Conservation (phyloP, 2,113 vertebrate genomes). For the Xerus inauris region DNA sequence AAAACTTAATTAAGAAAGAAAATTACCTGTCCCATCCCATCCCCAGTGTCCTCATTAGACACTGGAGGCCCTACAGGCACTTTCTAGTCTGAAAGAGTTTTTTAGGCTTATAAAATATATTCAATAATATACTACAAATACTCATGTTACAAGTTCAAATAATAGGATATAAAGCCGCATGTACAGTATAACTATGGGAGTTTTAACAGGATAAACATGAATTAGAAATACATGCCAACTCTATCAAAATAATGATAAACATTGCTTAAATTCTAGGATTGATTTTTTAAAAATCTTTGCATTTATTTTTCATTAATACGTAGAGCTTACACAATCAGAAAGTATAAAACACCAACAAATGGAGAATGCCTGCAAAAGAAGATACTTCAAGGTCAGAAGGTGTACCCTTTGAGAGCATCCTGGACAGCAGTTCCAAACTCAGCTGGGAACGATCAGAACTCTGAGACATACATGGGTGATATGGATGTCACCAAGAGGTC, state of each 20-base stretch:
- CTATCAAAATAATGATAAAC: not conserved
- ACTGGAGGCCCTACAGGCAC: not conserved
- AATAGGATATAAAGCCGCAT: not conserved
- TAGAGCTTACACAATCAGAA: not conserved
- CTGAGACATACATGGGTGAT: not conserved
- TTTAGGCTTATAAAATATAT: not conserved
- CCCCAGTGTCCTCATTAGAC: not conserved
- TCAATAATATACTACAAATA: not conserved
- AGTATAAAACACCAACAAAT: not conserved
- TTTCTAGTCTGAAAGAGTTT: not conserved
- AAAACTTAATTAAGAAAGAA: conserved; percentile 14
- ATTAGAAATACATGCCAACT: not conserved
- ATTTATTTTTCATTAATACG: not conserved
- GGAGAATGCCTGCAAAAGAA: not conserved
- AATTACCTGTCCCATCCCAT: not conserved
- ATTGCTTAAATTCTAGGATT: not conserved
- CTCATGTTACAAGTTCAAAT: not conserved
- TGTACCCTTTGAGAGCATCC: not conserved
- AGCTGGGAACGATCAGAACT: not conserved
- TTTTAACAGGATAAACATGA: not conserved
- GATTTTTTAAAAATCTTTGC: not conserved
- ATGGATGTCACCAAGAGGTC: not conserved
- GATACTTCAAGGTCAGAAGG: not conserved
- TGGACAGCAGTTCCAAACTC: not conserved
- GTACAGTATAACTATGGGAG: not conserved